Percentiles rank a stretch among this genome's conserved stretches.
These are phyloP conservation scores for Phortica variegata DNA, from an alignment of 1,140 invertebrate species.

Conservation along the genomic window DNA sequence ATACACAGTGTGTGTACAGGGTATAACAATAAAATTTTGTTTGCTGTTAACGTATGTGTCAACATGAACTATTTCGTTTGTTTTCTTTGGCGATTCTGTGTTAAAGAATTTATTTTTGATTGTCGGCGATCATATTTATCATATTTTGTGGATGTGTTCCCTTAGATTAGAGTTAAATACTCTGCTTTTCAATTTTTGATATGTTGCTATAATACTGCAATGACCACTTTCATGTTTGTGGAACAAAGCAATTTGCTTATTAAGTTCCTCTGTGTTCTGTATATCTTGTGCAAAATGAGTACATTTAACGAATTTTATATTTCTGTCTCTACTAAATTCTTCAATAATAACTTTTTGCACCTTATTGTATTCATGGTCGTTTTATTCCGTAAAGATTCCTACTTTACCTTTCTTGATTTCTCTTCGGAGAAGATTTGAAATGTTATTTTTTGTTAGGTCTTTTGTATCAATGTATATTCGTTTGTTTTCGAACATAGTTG, in stretches of 20 bases:
- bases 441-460: constrained; percentile 1
- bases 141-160: too few species aligned
- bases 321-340: too few species aligned
- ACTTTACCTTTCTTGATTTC: constrained; percentile 2
- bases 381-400: too few species aligned
- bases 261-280: too few species aligned
- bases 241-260: too few species aligned
- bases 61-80: constrained; percentile 3
- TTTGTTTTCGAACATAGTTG: too few species aligned
- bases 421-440: constrained; percentile 1
- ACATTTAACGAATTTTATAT: too few species aligned
- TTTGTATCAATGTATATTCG: too few species aligned
- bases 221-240: constrained; percentile 5
- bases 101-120: constrained; percentile 5
- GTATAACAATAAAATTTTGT: too few species aligned
- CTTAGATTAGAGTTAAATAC: constrained; percentile 4
- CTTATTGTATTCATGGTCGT: neutral
- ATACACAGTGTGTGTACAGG: neutral
- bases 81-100: constrained; percentile 1
- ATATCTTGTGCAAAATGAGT: too few species aligned
- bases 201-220: constrained; percentile 5
- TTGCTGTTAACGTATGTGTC: constrained; percentile 7
- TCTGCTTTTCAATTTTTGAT: too few species aligned
- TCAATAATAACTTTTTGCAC: constrained; percentile 1
- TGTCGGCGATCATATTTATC: constrained; percentile 3